Evolutionary conservation across 2,888 invertebrate genomes (phyloP).

Genomic region (Agonopterix arenella): DNA sequence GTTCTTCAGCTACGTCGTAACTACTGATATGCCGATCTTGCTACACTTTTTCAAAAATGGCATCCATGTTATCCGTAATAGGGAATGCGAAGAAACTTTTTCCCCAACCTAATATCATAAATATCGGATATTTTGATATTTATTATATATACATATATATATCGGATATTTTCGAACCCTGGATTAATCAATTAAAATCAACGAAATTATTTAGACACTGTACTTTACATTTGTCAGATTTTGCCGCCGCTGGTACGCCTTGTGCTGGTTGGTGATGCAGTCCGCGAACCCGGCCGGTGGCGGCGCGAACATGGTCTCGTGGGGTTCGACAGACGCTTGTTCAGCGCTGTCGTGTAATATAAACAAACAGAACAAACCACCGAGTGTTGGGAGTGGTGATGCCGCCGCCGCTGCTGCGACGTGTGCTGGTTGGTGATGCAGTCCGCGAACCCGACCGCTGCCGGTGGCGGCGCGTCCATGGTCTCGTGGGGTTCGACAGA

Average conservation of each 20-base stretch:
- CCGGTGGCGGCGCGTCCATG: conserved; percentile 51
- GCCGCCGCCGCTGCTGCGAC: conserved; percentile 63
- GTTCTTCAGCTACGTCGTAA: too few species aligned
- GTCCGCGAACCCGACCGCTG: conserved; percentile 78
- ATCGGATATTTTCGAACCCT: too few species aligned
- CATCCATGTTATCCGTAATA: too few species aligned
- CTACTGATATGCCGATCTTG: too few species aligned
- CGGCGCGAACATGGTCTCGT: conserved; percentile 60
- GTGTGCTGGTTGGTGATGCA: conserved; percentile 78
- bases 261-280: conserved; percentile 78
- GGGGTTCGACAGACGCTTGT: conserved; percentile 55
- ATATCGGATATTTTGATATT: too few species aligned
- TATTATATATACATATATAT: too few species aligned
- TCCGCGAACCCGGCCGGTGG: conserved; percentile 75
- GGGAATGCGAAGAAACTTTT: too few species aligned
- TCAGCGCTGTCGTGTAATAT: conserved; percentile 49
- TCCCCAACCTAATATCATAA: too few species aligned
- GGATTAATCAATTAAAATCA: too few species aligned
- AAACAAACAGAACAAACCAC: conserved; percentile 33
- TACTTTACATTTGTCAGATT: too few species aligned
- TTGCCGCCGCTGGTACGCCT: conserved; percentile 49
- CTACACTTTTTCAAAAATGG: too few species aligned
- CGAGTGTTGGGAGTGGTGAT: conserved; percentile 54
- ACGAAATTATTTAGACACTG: too few species aligned
- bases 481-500: conserved; percentile 59